Evolutionary conservation across 2,797 vertebrate genomes (phyloP), one percentile per base, ranked within the genome.

Genomic region (Hydrocynus forskahlii): DNA sequence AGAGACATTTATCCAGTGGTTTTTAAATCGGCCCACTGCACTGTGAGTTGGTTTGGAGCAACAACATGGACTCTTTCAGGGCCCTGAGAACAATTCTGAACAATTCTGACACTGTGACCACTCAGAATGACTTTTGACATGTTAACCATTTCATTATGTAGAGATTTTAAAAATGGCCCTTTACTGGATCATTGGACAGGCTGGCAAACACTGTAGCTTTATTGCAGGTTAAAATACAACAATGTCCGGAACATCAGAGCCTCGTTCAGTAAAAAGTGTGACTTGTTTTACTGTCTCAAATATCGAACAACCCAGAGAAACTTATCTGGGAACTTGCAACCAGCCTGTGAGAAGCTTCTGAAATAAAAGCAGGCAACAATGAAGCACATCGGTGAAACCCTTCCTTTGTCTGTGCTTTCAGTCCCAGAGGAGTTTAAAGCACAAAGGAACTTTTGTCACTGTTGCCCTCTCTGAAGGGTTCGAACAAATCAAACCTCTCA

Each of bases 351-450:
- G 64, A 78, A 62, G 14, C 45, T 25, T 78, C 38, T n/a, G 71
- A 35, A 70, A 62, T 40, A 59, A 54, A 68, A 67, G 48, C 59
- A 54, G 13, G 83, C 69, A 88, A 89, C 88, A 89, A 88, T 87
- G 87, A 50, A 80, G 85, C 84, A 81, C 88, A 84, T 88, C 85
- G 35, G 86, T 92, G 88, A 92, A 90, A 93, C 89, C 89, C 88
- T 40, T 81, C 86, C 86, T 87, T 92, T 93, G 89, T 92, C 67
- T 88, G 76, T 78, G 79, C 85, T 88, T 73, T 55, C 50, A 48
- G 62, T 85, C 89, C 88, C 89, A 77, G 84, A 83, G 86, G 87
- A 88, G 81, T 79, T 59, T 29, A 5, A 79, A 48, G 75, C 86
- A 91, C 88, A 93, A 91, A 89, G 83, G 79, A 71, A 59, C 25